Base-by-base conservation (phyloP, 2,797 vertebrate species). In the Epinephelus awoara region DNA sequence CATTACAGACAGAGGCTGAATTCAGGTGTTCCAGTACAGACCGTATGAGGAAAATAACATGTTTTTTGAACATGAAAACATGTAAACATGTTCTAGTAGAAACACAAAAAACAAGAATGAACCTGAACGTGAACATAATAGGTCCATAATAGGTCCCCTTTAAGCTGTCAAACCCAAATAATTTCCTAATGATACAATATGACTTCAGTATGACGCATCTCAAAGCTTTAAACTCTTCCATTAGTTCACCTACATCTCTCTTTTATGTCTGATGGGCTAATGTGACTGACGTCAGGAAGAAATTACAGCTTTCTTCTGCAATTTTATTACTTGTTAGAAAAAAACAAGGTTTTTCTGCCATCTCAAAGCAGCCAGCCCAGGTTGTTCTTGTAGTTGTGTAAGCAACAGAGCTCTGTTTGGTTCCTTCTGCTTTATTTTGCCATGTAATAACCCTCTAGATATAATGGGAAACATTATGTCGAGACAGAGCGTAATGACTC, bases 401-500 rank as follows among this genome's bases (percentile, higher is more conserved):
- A 80, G 62, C 69, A 63, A 17, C 57, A 62, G 19, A 44, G 14
- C 69, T 44, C 63, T 67, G 55, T 76, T 68, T 61, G 21, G 7
- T 64, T 72, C 19, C 12, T 61, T 85, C 65, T 56, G 46, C 47
- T 79, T 77, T 72, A 74, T 58, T 88, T 80, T 76, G 66, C 19
- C 58, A 50, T 11, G 25, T 80, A 84, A 72, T 73, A 84, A 80
- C 61, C 68, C 67, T 75, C 63, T 51, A 57, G 67, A 84, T 74
- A 70, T 80, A 89, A 88, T 81, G 56, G 62, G 72, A 67, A 74
- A 51, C 80, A 83, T 85, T 81, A 80, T 55, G 67, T 76, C 0
- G 17, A 87, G 75, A 71, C 83, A 21, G 56, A 61, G 66, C 82
- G 47, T 87, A 84, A 93, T 85, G 84, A 82, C 77, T 83, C 76